Evolutionary conservation across 1,140 invertebrate species (phyloP), one percentile per base, ranked within the genome.

Genomic region (Leptinotarsa undecemlineata): DNA sequence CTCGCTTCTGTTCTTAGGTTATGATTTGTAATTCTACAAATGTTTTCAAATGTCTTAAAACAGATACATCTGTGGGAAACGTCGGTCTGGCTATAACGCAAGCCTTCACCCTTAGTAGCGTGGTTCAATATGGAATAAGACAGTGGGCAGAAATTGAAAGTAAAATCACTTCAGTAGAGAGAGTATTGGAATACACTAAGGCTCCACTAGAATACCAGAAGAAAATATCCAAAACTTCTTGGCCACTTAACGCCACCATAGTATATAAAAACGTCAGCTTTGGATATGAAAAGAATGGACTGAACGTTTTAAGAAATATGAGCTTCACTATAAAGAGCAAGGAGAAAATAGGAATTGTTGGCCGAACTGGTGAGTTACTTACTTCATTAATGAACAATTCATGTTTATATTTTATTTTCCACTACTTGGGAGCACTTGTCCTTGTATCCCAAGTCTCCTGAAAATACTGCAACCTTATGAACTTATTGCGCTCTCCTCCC

Each of bases 131-230:
- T 88, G 88, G 87, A 42, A 87, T 91, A 17, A 81, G 90, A 68
- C 90, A 91, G 77, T 89, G 87, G 77, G 87, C 89, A 15, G 89
- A 90, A 79, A 82, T 91, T 14, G 89, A 95, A 85, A 94, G 93
- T 83, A 89, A 89, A 77, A 94, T 94, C 92, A 94, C 92, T 23
- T 90, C 91, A 11, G 92, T 94, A 17, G 92, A 94, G 83, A 88
- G 93, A 47, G 89, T 94, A 62, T 82, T 93, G 69, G 92, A 94
- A 81, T 95, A 94, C 79, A 57, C 64, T 14, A 19, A 73, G 21
- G 82, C 88, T 0, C 88, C 89, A 0, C 89, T 88, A 71, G 86
- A 89, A 47, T 82, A 88, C 42, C 51, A 17, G 3, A 67, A 51
- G 4, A n/a, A 14, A 20, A 64, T 60, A 57, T 6, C 70, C 14